Base-by-base conservation (phyloP, 1,140 invertebrate species). In the Saccostrea echinata region DNA sequence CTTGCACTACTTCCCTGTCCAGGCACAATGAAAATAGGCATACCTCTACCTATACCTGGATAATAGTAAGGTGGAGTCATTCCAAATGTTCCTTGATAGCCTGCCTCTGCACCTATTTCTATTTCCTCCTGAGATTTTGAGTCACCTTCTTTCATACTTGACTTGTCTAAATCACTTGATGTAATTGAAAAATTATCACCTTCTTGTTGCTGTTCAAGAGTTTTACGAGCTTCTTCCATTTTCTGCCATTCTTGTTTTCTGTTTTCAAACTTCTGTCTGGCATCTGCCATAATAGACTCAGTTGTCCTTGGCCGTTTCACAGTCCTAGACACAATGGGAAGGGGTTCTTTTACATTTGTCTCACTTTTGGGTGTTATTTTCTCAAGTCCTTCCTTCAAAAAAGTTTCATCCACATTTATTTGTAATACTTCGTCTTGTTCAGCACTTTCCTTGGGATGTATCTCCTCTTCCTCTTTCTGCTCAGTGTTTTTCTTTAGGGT, bases 261-360 rank as follows among this genome's bases (percentile, higher is more conserved):
- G 21, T 90, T 52, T 86, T 89, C 68, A 35, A 89, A 86, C 71
- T 88, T 88, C 86, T 87, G 82, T 52, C 90, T 87, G 9, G 88
- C 88, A 43, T 92, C 91, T 52, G 90, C 90, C 89, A 92, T 88
- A 27, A 90, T 91, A 82, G 88, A 88, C 53, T 90, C 85, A 33
- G 88, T 88, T 85, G 88, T 89, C 64, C 91, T 89, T 24, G 91
- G 89, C 27, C 90, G 85, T 71, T 88, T 86, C n/a, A 90, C 68
- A 53, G 57, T 85, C 21, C 27, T 16, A 43, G 84, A 68, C 27
- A 35, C 84, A 16, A 33, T 57, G 16, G 21, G 83, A n/a, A 84
- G 30, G 21, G 53, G 53, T 57, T 55, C 53, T 27, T 24, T 84
- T 18, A 83, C 81, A 52, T 51, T 53, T 16, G 81, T 52, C 0